Conservation (phyloP, 1,140 invertebrate genomes). For the Drosophila navojoa region DNA sequence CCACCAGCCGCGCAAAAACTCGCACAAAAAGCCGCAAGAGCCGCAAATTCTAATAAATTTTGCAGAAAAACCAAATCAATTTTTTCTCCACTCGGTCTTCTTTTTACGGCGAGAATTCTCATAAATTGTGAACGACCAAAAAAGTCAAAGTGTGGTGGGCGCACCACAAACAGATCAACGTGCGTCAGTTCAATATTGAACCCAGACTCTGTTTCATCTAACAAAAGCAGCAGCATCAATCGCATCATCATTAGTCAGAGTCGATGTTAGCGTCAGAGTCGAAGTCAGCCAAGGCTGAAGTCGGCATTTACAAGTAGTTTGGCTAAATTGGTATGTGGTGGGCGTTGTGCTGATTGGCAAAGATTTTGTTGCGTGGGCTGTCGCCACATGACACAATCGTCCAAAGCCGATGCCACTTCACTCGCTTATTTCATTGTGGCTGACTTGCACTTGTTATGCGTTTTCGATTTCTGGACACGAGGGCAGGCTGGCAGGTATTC, state of each 20-base stretch:
- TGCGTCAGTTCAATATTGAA: constrained; percentile 21
- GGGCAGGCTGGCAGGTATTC: constrained; percentile 38
- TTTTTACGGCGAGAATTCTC: constrained; percentile 44
- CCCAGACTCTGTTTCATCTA: constrained; percentile 8
- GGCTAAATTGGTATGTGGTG: constrained; percentile 45
- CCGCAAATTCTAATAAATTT: constrained; percentile 72
- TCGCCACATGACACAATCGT: constrained; percentile 65
- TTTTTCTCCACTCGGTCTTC: constrained; percentile 32
- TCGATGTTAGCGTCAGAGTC: too few relatives aligned
- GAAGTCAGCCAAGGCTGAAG: constrained; percentile 40
- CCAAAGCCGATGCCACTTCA: constrained; percentile 23
- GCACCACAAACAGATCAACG: constrained; percentile 33
- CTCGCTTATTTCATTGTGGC: constrained; percentile 32
- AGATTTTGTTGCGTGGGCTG: constrained; percentile 41
- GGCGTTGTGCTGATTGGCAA: constrained; percentile 42
- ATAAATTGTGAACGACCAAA: constrained; percentile 47
- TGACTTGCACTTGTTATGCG: constrained; percentile 73
- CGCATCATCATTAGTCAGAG: constrained; percentile 45
- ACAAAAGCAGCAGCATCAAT: constrained; percentile 19
- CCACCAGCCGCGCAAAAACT: constrained; percentile 43
- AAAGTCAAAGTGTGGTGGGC: constrained; percentile 48
- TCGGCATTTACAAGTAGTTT: constrained; percentile 40
- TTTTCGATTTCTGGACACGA: constrained; percentile 58
- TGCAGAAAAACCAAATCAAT: constrained; percentile 42
- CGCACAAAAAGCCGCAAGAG: constrained; percentile 50